Conservation (phyloP, 2,797 vertebrate genomes). For the Toxotes lorentzi region DNA sequence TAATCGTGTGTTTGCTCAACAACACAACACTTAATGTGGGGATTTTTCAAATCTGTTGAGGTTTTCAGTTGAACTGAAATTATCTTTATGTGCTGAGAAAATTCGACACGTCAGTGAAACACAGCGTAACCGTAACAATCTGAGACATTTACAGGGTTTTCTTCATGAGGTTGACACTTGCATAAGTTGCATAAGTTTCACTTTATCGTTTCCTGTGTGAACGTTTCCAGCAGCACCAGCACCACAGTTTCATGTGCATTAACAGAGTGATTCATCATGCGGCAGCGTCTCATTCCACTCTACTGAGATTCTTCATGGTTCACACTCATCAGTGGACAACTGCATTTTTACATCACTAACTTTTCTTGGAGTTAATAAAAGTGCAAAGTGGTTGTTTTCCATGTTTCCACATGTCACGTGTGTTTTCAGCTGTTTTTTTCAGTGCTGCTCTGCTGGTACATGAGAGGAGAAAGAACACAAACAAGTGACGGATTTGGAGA, state of each 20-base stretch:
- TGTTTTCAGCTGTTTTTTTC: not conserved
- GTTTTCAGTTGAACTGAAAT: too few relatives aligned
- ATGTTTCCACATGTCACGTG: constrained; percentile 10
- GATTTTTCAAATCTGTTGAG: too few relatives aligned
- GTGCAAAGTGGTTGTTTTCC: not conserved
- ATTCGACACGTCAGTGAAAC: too few relatives aligned
- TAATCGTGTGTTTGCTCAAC: not conserved
- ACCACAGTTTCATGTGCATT: not conserved
- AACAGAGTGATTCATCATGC: constrained; percentile 10
- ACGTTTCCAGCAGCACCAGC: not conserved
- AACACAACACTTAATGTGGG: too few relatives aligned
- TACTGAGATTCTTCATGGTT: constrained; percentile 4
- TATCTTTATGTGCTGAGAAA: too few relatives aligned
- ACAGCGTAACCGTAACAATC: too few relatives aligned
- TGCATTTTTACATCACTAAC: not conserved
- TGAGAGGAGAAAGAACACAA: constrained; percentile 1
- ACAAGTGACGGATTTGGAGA: constrained; percentile 18
- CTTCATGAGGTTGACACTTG: too few relatives aligned
- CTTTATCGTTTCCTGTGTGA: constrained; percentile 4
- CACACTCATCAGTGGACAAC: not conserved
- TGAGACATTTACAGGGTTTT: too few relatives aligned
- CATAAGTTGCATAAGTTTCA: too few relatives aligned
- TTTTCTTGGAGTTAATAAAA: not conserved
- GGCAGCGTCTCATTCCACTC: not conserved
- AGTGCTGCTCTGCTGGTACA: not conserved